Percentiles rank a stretch among this genome's conserved stretches.
Evolutionary conservation across 2,113 vertebrate genomes (phyloP).

Genomic region (Otocyon megalotis): DNA sequence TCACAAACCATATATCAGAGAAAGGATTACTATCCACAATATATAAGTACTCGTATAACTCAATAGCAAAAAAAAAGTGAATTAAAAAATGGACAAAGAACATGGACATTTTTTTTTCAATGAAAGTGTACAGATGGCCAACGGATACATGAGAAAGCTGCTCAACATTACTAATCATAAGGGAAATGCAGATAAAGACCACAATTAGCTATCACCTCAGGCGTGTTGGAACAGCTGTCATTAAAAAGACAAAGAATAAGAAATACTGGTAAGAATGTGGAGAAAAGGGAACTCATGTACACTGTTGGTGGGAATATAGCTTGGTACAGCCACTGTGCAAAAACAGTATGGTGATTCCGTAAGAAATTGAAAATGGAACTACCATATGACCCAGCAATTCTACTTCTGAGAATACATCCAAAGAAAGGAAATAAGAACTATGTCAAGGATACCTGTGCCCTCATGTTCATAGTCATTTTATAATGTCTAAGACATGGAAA

Average conservation of each 20-base stretch:
- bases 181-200: neutral
- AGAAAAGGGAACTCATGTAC: neutral
- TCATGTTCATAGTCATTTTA: neutral
- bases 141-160: neutral
- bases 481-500: neutral
- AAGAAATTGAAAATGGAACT: neutral
- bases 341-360: neutral
- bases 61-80: neutral
- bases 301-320: neutral
- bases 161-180: neutral
- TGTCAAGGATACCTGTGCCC: neutral
- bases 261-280: neutral
- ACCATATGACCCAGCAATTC: neutral
- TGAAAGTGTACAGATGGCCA: neutral
- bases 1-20: neutral
- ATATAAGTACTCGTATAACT: neutral
- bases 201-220: neutral
- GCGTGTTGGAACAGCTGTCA: neutral
- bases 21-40: neutral
- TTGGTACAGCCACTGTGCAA: neutral
- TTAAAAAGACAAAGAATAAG: neutral
- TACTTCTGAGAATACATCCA: neutral
- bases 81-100: neutral
- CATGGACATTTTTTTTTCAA: neutral
- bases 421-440: conserved; percentile 2